phyloP scores from a whole-genome alignment of 2,113 vertebrate species.

The Dunckerocampus dactyliophorus region DNA sequence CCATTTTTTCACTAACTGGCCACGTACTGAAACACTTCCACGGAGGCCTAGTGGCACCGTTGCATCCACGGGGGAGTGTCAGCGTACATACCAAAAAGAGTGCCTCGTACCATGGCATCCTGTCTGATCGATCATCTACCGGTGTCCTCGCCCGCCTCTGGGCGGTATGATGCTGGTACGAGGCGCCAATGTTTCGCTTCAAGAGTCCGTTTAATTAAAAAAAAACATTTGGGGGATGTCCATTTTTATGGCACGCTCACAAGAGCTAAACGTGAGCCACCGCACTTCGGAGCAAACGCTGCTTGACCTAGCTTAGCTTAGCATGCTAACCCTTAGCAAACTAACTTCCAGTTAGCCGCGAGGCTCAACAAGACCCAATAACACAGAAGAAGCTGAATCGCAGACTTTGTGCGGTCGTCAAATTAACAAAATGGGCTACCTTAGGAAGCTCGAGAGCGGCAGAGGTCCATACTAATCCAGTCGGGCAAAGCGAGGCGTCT shows the following conservation, averaged over 20 bases:
- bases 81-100: constrained; percentile 35
- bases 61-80: constrained; percentile 42
- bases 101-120: constrained; percentile 32
- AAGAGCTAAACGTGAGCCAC: constrained; percentile 39
- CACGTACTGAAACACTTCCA: constrained; percentile 44
- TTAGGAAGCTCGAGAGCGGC: background rate
- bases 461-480: background rate
- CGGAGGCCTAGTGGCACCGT: constrained; percentile 37
- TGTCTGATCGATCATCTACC: constrained; percentile 17
- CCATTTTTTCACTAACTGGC: constrained; percentile 3
- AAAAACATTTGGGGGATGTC: no score
- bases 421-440: background rate
- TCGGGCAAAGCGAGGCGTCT: background rate
- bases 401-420: constrained; percentile 12
- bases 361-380: constrained; percentile 18
- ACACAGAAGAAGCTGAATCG: constrained; percentile 1
- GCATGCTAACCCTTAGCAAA: constrained; percentile 41
- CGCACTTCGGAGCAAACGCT: constrained; percentile 47
- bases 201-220: no score
- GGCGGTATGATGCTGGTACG: no score
- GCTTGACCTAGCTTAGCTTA: constrained; percentile 26
- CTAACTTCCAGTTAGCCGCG: constrained; percentile 50
- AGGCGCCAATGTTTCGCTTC: no score
- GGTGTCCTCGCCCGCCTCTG: background rate
- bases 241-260: no score